Base-by-base conservation (phyloP, 2,888 invertebrate species). In the Limnephilus lunatus region DNA sequence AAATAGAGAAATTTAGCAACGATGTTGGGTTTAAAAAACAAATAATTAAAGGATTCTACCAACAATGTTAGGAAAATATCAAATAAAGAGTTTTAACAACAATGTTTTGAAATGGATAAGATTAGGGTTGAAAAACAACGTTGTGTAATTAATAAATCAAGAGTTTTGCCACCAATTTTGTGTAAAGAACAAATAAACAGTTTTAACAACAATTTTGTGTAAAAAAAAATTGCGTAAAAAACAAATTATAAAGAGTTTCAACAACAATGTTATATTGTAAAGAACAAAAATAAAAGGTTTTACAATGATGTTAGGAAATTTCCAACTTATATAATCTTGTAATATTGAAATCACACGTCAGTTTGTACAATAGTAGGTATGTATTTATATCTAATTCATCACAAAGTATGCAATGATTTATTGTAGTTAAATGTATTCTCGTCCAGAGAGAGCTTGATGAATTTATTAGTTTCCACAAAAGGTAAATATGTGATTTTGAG, bases 391-490 rank as follows among this genome's bases (percentile, higher is more conserved):
- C 15, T 53, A 19, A 15, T 68, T 68, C 68, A 68, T 68, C 25
- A 25, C 68, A 25, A 68, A 25, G 25, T 25, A 9, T 68, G 19
- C 25, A 9, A 68, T 25, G 4, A 25, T 68, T 7, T 68, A 68
- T n/a, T 68, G 3, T 9, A 68, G n/a, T 68, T 9, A 68, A 68
- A 25, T 68, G 68, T 25, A 68, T n/a, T 7, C 68, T 68, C 0
- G 68, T n/a, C 25, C 68, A 68, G 25, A 0, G 25, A 68, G 68
- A 68, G 9, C 68, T 68, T 68, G 25, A 68, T 68, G 68, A 68
- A 68, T 68, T 68, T 68, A 68, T 68, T 68, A 68, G 68, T 68
- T 68, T 68, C 68, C 68, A 68, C 68, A n/a, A 68, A n/a, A 68
- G 68, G 68, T 2, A 68, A 68, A 68, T n/a, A n/a, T 4, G 68